These are phyloP conservation scores for Spisula solida DNA, from an alignment of 2,888 invertebrate genomes.

Conservation along the genomic window DNA sequence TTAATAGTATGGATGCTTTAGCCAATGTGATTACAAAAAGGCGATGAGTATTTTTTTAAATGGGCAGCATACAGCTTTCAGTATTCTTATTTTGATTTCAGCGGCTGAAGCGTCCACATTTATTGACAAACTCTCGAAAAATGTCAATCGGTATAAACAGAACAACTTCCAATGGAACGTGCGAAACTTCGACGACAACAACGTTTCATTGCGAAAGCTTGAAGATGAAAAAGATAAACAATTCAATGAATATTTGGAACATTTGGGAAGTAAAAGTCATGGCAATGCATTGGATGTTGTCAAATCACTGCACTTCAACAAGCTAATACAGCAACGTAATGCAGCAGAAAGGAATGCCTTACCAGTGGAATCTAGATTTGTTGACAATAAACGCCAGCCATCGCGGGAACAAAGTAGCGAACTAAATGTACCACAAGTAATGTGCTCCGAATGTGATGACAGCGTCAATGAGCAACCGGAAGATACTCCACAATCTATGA, in stretches of 20 bases:
- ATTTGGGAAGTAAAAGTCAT: not conserved
- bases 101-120: not conserved
- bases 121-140: not conserved
- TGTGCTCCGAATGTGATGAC: no score
- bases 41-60: no score
- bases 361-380: no score
- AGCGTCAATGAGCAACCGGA: not conserved
- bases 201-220: constrained; percentile 23
- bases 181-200: not conserved
- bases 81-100: not conserved
- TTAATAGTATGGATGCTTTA: not conserved
- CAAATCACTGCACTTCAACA: no score
- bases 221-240: constrained; percentile 33
- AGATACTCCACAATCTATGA: not conserved
- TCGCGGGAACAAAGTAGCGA: no score
- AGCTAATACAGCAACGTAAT: no score
- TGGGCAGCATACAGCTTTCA: no score
- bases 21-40: no score
- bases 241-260: constrained; percentile 23
- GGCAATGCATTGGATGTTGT: no score
- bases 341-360: no score
- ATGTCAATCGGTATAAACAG: constrained; percentile 29
- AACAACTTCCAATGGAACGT: constrained; percentile 39
- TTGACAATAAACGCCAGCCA: no score
- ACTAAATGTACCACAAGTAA: not conserved